Conservation (phyloP, 2,797 vertebrate species). For the Cyclopterus lumpus region DNA sequence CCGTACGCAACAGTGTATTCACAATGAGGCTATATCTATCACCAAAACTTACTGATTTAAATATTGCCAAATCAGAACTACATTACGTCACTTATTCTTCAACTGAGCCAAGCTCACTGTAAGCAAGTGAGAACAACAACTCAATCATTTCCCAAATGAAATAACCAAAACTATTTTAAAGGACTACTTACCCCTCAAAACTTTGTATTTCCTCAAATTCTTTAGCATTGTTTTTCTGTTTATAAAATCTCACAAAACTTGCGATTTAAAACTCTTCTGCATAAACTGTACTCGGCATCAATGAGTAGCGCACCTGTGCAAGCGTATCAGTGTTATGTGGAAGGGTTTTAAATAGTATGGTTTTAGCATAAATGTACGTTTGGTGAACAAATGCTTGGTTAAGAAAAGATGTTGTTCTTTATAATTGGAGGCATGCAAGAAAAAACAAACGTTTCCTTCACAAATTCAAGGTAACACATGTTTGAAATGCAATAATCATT, state of each 20-base stretch:
- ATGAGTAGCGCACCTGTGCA: not conserved
- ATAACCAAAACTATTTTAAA: not conserved
- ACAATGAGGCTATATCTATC: not conserved
- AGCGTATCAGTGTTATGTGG: not conserved
- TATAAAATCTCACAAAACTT: not conserved
- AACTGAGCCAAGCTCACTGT: too few species aligned
- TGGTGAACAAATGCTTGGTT: not conserved
- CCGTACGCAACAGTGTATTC: not conserved
- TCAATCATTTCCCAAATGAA: not conserved
- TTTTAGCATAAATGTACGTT: not conserved
- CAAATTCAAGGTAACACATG: not conserved
- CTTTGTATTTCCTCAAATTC: not conserved
- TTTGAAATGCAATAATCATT: not conserved
- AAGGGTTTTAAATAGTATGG: not conserved
- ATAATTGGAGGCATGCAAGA: not conserved
- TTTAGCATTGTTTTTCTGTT: not conserved
- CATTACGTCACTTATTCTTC: not conserved
- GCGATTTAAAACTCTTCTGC: not conserved
- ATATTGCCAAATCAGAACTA: not conserved
- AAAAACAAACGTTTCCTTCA: not conserved
- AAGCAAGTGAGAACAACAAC: not conserved
- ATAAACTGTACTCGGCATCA: not conserved
- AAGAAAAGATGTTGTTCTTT: not conserved
- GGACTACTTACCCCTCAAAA: not conserved
- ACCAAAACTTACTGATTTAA: not conserved